Base-by-base conservation (phyloP, 2,888 invertebrate genomes). In the Callyntrura guangdongensis region DNA sequence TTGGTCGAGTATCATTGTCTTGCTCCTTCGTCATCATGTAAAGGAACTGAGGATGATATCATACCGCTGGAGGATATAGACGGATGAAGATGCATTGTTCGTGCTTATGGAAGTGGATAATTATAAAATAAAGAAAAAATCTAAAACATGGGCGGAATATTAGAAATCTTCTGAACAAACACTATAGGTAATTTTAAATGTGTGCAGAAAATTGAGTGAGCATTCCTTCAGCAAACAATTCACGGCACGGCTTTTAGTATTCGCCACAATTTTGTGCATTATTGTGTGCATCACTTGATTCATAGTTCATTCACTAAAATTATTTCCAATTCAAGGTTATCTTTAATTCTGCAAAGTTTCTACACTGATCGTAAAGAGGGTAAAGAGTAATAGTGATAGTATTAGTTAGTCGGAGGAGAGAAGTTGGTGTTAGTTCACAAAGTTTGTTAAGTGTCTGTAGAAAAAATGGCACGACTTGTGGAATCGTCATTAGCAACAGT, bases 381-480 rank as follows among this genome's bases (percentile, higher is more conserved):
- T 36, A 36, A 4, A 36, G 36, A 36, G 36, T 36, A 36, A 36
- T 53, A 2, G 53, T 14, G 8, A 22, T 22, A 64, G 53, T 14
- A 53, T 9, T 22, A 64, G 20, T 22, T 64, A 5, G 11, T 64
- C 9, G 61, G 12, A 64, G 12, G 11, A 22, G 9, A 9, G 5
- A 61, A 1, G 22, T 27, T 27, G 8, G n/a, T 59, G 59, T 61
- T 61, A 61, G 17, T 20, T 22, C 14, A 12, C 36, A 14, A 12
- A 67, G 12, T 25, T 67, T 5, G 45, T 1, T 11, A 0, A 1
- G 36, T 67, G 9, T 27, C 0, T 12, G 25, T 12, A 67, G 17
- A 36, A 14, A 67, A 59, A 59, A 85, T 85, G 85, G 72, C 72
- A 45, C 72, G 72, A 17, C 27, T 85, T 25, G 72, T 53, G 72